phyloP scores from a whole-genome alignment of 2,888 invertebrate species.

The Drosophila kuntzei region DNA sequence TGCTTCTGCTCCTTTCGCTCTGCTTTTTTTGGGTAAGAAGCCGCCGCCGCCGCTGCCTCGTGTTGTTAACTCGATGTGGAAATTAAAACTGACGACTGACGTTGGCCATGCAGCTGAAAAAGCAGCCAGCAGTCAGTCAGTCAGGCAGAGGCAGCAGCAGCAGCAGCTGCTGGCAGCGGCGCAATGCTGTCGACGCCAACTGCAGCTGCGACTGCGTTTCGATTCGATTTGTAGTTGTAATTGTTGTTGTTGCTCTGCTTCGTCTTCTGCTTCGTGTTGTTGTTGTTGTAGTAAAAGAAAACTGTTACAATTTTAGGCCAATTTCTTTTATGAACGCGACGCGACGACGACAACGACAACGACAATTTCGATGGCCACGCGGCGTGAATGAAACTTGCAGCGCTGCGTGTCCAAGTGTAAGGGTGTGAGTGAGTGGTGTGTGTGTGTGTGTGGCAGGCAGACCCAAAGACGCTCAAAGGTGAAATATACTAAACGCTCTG shows the following conservation, averaged over 20 bases:
- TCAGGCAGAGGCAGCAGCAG: too few relatives aligned
- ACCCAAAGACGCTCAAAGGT: constrained; percentile 78
- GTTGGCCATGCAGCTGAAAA: constrained; percentile 65
- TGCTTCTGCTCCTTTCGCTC: constrained; percentile 17
- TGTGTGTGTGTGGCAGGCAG: constrained; percentile 20
- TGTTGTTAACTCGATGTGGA: constrained; percentile 85
- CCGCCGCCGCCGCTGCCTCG: constrained; percentile 40
- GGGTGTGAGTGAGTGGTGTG: constrained; percentile 21
- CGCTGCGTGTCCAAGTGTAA: constrained; percentile 39
- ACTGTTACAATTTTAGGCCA: constrained; percentile 81
- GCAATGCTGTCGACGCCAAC: constrained; percentile 38
- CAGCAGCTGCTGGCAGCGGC: constrained; percentile 41
- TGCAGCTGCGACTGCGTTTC: constrained; percentile 49
- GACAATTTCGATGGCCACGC: constrained; percentile 77
- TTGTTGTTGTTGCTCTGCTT: constrained; percentile 11
- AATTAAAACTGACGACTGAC: constrained; percentile 85
- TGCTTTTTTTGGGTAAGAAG: constrained; percentile 3
- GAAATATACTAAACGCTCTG: constrained; percentile 77
- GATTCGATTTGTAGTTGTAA: constrained; percentile 3
- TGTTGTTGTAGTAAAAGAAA: constrained; percentile 64
- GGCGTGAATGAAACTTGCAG: constrained; percentile 75
- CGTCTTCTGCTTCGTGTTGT: constrained; percentile 25
- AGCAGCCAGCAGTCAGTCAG: constrained; percentile 53
- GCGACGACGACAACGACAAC: constrained; percentile 41
- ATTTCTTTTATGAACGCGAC: constrained; percentile 64